Evolutionary conservation across 2,113 vertebrate genomes (phyloP), one percentile per base, ranked within the genome.

Genomic region (Megalops atlanticus): DNA sequence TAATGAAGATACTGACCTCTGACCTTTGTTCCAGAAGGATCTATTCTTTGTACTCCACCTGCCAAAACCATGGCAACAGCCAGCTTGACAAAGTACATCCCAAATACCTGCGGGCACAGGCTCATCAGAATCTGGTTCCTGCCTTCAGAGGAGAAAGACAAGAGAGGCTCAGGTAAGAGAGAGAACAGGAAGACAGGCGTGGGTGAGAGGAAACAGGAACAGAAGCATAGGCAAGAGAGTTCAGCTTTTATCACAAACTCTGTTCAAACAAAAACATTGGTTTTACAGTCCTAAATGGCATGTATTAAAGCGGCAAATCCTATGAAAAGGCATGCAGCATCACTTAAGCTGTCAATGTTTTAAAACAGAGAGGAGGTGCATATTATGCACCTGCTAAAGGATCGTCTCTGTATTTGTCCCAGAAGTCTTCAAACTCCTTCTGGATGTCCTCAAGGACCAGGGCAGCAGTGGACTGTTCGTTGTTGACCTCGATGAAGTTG

Each of bases 101-200:
- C 97, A 90, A 97, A 99, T 1, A 99, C 95, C 90, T 99, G 97
- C 41, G 98, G 97, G 81, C 98, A 99, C 47, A 99, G 89, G 80
- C 97, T 99, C 82, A 95, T 91, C 93, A 99, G 79, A 88, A 99
- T 97, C 88, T 96, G 94, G 90, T 98, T 97, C 88, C 98, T 94
- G 49, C 97, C 98, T 99, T 80, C 39, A 87, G 76, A 72, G 77
- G 75, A 81, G 27, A 69, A 80, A 38, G 12, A 80, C 31, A 77
- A 49, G n/a, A 14, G 33, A n/a, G 35, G 41, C 7, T 35, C 31
- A 33, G 24, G 75, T 49, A 35, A 18, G 72, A 36, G 33, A 14
- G 82, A 12, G 49, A 27, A 12, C 52, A 49, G 16, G 27, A 38
- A 6, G 14, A 79, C 1, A n/a, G n/a, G n/a, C n/a, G n/a, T n/a